A percentile compares a stretch with the other conserved stretches of the same genome.
phyloP scores from a whole-genome alignment of 1,140 invertebrate species.

The Psilanteris sp. region DNA sequence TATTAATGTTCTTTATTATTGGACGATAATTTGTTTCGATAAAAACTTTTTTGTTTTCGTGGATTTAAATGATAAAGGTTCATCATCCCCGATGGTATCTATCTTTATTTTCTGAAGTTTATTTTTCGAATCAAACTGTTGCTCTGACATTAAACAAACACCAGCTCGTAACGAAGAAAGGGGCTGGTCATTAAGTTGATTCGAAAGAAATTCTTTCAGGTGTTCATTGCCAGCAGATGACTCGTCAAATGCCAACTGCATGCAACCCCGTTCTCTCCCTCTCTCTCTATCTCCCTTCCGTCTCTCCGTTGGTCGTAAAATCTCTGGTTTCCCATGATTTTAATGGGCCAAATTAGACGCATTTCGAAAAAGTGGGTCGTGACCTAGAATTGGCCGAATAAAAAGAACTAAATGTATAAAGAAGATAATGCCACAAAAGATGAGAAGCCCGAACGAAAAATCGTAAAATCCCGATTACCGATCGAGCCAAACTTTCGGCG shows the following conservation, averaged over 20 bases:
- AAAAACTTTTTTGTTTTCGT: background rate
- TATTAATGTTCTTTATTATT: too few relatives aligned
- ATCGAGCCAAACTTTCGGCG: conserved; percentile 23
- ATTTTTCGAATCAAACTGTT: conserved; percentile 20
- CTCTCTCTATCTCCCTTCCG: too few relatives aligned
- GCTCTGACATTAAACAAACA: conserved; percentile 15
- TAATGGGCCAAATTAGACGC: conserved; percentile 23
- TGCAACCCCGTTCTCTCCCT: conserved; percentile 1
- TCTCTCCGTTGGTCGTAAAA: too few relatives aligned
- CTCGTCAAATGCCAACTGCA: conserved; percentile 13
- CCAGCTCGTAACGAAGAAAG: conserved; percentile 3
- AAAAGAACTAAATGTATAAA: background rate
- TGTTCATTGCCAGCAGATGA: conserved; percentile 11
- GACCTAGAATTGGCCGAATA: conserved; percentile 8
- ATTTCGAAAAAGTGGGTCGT: conserved; percentile 22
- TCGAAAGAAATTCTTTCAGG: conserved; percentile 18
- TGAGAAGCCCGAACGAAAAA: background rate
- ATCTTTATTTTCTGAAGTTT: conserved; percentile 9
- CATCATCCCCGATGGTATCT: background rate
- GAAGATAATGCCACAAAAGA: background rate
- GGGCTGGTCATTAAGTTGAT: conserved; percentile 11
- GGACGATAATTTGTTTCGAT: background rate
- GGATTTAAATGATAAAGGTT: conserved; percentile 1
- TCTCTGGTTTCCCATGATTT: conserved; percentile 17
- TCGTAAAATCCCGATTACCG: conserved; percentile 13